A percentile compares a stretch with the other conserved stretches of the same genome.
These are phyloP conservation scores for Microctonus hyperodae DNA, from an alignment of 2,888 invertebrate species.

Conservation along the genomic window DNA sequence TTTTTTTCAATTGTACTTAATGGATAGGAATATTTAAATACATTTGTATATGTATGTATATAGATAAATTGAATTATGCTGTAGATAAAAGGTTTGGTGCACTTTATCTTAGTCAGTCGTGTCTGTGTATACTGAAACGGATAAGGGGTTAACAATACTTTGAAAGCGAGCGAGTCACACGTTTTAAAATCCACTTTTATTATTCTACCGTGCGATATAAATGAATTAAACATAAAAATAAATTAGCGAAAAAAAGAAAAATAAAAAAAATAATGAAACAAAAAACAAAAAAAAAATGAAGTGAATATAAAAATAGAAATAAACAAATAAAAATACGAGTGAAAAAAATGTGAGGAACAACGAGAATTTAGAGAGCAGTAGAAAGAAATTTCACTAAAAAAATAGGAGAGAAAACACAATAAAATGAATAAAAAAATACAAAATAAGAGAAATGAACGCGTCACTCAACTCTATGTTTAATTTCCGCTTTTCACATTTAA, in stretches of 20 bases:
- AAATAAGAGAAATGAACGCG: background rate
- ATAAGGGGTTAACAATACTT: conserved; percentile 37
- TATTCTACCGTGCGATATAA: conserved; percentile 21
- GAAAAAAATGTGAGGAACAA: background rate
- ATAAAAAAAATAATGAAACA: conserved; percentile 14
- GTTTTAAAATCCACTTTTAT: conserved; percentile 36
- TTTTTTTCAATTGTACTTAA: background rate
- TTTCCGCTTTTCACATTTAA: background rate
- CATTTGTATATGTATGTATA: background rate
- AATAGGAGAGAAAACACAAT: too few relatives aligned
- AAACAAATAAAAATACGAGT: background rate
- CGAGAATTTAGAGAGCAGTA: background rate
- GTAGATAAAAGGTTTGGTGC: conserved; percentile 10
- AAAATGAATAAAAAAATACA: too few relatives aligned
- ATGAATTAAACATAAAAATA: conserved; percentile 15
- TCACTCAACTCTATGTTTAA: background rate
- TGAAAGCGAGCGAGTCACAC: conserved; percentile 29
- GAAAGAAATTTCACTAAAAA: background rate
- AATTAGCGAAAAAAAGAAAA: background rate
- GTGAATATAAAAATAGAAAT: background rate
- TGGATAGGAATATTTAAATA: background rate
- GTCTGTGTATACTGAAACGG: conserved; percentile 17
- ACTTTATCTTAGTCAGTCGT: conserved; percentile 32
- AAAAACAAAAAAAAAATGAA: conserved; percentile 10
- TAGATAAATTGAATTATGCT: background rate